These are phyloP conservation scores for Phaenicophaeus curvirostris DNA, from an alignment of 2,797 vertebrate species.

Conservation along the genomic window DNA sequence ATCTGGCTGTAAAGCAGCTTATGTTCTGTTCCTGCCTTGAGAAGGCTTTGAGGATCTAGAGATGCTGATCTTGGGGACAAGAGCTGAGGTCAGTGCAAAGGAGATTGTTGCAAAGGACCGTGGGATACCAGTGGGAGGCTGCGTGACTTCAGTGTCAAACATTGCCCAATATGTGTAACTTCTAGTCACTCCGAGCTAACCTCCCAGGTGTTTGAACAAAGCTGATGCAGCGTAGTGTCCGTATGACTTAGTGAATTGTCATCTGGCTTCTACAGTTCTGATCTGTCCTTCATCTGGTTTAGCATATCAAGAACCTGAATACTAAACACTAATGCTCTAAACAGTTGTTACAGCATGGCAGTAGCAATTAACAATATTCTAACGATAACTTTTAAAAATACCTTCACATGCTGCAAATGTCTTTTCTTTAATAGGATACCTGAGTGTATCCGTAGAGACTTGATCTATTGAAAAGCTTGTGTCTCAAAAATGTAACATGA, in stretches of 20 bases:
- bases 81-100: neutral
- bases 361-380: neutral
- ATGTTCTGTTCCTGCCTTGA: neutral
- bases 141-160: neutral
- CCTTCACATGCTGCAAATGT: neutral
- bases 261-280: neutral
- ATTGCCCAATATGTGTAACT: neutral
- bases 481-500: neutral
- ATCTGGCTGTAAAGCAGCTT: neutral
- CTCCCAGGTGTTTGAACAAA: neutral
- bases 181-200: neutral
- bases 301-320: neutral
- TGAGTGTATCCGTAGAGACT: neutral
- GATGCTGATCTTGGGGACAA: neutral
- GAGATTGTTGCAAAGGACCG: neutral
- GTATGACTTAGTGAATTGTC: neutral
- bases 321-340: neutral
- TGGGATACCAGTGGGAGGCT: neutral
- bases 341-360: neutral
- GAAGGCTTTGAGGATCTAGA: neutral
- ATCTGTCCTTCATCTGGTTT: neutral
- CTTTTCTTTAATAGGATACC: neutral
- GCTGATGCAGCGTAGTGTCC: neutral
- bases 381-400: neutral
- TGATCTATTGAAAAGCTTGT: neutral